Base-by-base conservation (phyloP, 2,888 invertebrate genomes). In the Belgica antarctica region DNA sequence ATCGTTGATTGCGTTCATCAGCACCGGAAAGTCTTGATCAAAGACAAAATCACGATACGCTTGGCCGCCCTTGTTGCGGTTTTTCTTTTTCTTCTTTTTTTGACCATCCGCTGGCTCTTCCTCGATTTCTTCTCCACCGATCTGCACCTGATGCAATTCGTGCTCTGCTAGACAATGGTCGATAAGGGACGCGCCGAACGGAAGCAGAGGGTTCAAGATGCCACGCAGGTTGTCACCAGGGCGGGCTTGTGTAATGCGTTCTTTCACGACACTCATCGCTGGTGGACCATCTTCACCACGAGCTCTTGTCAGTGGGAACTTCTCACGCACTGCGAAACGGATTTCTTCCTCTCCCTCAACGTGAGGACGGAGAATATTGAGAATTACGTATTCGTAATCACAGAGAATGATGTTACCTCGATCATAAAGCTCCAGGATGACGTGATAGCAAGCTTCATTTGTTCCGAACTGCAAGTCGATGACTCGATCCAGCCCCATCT, bases 381-480 rank as follows among this genome's bases (percentile, higher is more conserved):
- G 82, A 75, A 97, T 99, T 0, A 85, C 90, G 82, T 91, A 88
- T 74, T 95, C 87, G 76, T 86, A 83, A 82, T 99, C 99, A 0
- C 97, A 95, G 2, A 99, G 83, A 70, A 98, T 85, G 15, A 99
- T 89, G 79, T 99, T 99, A 69, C 99, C 97, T 75, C 93, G 82
- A 80, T 98, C 98, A 76, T 96, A 99, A 22, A 99, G 79, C 79
- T 99, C 99, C 69, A 99, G 77, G 74, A 99, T 91, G 0, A 99
- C 83, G 79, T 99, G 98, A 80, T 96, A 96, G 0, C 96, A 92
- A 1, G 93, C 94, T 77, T 96, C 95, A 0, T 90, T 89, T 2
- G 86, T 87, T 10, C 99, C 99, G 81, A 99, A 99, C 80, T 96
- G 94, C 62, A 99, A 81, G 80, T 96, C 92, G 12, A 99, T 86